Conservation (phyloP, 2,797 vertebrate species). For the Spheniscus humboldti region DNA sequence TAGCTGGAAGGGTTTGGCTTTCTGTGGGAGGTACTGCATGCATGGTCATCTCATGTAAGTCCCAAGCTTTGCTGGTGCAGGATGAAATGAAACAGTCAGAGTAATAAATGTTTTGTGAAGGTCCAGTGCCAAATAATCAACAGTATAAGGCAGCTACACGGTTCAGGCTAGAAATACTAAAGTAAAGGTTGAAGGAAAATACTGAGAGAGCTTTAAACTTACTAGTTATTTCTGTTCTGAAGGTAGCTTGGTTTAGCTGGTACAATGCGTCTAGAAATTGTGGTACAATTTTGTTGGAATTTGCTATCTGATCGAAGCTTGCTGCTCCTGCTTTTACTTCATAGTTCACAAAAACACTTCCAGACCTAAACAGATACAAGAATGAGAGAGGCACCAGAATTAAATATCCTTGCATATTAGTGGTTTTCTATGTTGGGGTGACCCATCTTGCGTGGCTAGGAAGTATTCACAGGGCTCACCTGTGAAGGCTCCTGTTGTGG, state of each 20-base stretch:
- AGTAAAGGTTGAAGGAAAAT: background rate
- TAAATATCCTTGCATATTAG: background rate
- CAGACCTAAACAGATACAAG: constrained; percentile 68
- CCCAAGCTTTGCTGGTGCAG: background rate
- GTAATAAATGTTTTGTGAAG: background rate
- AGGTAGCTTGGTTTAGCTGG: background rate
- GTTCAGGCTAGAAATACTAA: background rate
- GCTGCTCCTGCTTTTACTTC: constrained; percentile 43
- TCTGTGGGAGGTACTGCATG: background rate
- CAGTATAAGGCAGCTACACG: background rate
- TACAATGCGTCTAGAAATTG: constrained; percentile 20
- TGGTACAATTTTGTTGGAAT: constrained; percentile 49
- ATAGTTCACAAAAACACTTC: constrained; percentile 76
- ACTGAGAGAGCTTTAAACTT: background rate
- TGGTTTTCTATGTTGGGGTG: background rate
- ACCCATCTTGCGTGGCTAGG: background rate
- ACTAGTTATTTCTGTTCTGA: constrained; percentile 36
- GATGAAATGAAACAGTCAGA: background rate
- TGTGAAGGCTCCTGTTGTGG: background rate
- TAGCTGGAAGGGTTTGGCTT: background rate
- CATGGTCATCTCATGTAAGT: background rate
- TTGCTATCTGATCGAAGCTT: background rate
- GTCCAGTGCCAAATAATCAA: background rate
- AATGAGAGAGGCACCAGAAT: background rate
- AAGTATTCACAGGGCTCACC: background rate